phyloP scores from a whole-genome alignment of 2,797 vertebrate species.

The Dendrocincla fuliginosa region DNA sequence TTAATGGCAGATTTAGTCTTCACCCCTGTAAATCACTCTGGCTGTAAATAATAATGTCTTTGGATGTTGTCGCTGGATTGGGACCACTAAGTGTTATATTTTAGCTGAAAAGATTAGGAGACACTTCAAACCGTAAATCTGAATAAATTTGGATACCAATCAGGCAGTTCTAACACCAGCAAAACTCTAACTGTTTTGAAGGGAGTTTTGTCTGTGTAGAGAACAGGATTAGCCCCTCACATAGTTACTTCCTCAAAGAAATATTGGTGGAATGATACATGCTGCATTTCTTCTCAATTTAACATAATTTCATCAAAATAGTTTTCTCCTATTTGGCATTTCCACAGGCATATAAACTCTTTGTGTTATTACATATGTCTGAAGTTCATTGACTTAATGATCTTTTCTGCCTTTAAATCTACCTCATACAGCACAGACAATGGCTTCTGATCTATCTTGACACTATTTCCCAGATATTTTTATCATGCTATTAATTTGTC shows the following conservation, averaged over 20 bases:
- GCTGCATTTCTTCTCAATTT: not conserved
- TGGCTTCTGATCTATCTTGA: not conserved
- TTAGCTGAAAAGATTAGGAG: slow-evolving; percentile 40
- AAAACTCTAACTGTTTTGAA: not conserved
- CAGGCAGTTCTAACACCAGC: not conserved
- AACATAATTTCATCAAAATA: not conserved
- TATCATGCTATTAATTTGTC: not conserved
- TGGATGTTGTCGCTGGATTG: not conserved
- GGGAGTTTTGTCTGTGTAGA: not conserved
- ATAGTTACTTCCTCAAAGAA: not conserved
- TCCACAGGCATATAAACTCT: not conserved
- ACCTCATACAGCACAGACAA: not conserved
- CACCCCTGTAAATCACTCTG: slow-evolving; percentile 22
- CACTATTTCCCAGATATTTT: not conserved
- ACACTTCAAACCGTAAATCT: slow-evolving; percentile 29
- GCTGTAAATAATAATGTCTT: slow-evolving; percentile 32
- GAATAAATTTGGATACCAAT: slow-evolving; percentile 25
- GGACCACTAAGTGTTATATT: slow-evolving; percentile 9
- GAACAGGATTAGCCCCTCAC: not conserved
- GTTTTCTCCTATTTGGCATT: not conserved
- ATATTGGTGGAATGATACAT: not conserved
- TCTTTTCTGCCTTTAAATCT: not conserved
- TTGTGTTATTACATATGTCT: not conserved
- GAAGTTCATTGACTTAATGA: not conserved
- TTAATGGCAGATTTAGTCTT: slow-evolving; percentile 38